Evolutionary conservation across 2,113 vertebrate genomes (phyloP), one percentile per base, ranked within the genome.

Genomic region (Phylloscopus whistleri): DNA sequence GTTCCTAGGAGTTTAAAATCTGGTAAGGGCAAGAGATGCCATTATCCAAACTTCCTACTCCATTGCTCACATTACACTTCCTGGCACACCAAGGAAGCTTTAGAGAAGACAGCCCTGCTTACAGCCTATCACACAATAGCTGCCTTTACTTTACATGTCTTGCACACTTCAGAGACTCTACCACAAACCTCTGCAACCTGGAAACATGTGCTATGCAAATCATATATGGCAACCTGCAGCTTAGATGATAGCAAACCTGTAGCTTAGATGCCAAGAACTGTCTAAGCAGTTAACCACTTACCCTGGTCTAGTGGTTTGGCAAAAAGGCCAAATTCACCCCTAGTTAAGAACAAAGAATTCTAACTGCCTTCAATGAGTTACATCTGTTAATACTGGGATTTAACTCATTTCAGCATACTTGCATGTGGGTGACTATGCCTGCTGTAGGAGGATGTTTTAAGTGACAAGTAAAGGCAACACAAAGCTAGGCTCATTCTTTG

Each of bases 361-460:
- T 37, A 37, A 37, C 37, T 37, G 37, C 37, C 37, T 37, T 37
- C 10, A 37, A 37, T 37, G 37, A 37, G 37, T 37, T 80, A 73
- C 33, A 77, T 27, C 68, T 63, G 19, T 44, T 86, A 73, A 85
- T 44, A 46, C 35, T 22, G 12, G 35, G 33, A 48, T 22, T 80
- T 70, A 93, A 91, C 35, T 88, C 59, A 67, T 55, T 83, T 85
- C 70, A 77, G 75, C 52, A 51, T 85, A 68, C 51, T 84, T 58
- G n/a, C 37, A 59, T 11, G 70, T 86, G 82, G 68, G 51, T 76
- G 67, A 90, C 55, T 77, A 67, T 31, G n/a, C n/a, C 37, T 58
- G 15, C 30, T 67, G 59, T 59, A 67, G 87, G 74, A 95, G 67
- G 87, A 91, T 93, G 59, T 91, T 96, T 95, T 67, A 91, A 80